Percentiles rank a stretch among this genome's conserved stretches.
Evolutionary conservation across 2,797 vertebrate species (phyloP).

Genomic region (Falco cherrug): DNA sequence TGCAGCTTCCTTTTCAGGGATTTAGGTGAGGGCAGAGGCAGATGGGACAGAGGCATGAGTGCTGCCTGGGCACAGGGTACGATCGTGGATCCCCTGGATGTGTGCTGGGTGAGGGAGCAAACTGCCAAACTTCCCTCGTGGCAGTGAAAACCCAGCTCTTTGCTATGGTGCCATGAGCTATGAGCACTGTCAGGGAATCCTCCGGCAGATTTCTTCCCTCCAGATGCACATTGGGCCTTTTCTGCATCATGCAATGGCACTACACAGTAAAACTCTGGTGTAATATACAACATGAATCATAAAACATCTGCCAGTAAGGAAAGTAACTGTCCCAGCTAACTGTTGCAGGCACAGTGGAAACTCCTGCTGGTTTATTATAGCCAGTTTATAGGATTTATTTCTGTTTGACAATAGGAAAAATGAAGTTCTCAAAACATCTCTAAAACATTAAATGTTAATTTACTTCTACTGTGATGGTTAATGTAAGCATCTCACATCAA

Average conservation of each 20-base stretch:
- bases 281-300: background rate
- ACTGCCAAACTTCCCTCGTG: background rate
- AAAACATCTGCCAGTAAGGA: background rate
- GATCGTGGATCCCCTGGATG: background rate
- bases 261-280: background rate
- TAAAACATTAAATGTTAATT: constrained; percentile 14
- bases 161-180: background rate
- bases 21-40: background rate
- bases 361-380: background rate
- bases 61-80: accelerated
- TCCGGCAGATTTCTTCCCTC: background rate
- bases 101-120: background rate
- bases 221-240: background rate
- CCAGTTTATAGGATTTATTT: constrained; percentile 23
- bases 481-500: background rate
- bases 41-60: accelerated
- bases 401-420: background rate
- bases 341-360: background rate
- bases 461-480: background rate
- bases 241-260: background rate
- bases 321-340: background rate
- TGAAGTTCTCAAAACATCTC: background rate
- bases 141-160: background rate
- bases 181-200: background rate
- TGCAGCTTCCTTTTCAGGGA: background rate